Conservation (phyloP, 2,113 vertebrate genomes). For the Hemiprocne comata region DNA sequence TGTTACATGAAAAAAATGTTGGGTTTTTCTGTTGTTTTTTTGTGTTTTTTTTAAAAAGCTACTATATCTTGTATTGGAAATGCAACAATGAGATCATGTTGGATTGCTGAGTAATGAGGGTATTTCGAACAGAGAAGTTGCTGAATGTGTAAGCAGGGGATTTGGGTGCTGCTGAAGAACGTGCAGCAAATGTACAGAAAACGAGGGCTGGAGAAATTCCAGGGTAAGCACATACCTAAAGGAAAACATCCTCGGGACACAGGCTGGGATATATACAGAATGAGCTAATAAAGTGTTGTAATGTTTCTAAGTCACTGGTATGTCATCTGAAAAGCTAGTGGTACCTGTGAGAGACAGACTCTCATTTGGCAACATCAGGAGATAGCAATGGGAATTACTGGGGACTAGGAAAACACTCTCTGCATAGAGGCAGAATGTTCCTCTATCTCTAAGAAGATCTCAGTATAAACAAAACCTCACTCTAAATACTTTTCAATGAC, state of each 20-base stretch:
- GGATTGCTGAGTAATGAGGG: slow-evolving; percentile 22
- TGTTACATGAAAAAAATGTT: not conserved
- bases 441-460: not conserved
- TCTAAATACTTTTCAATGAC: not conserved
- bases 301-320: not conserved
- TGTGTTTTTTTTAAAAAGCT: not conserved
- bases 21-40: too few species aligned
- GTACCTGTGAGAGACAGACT: too few species aligned
- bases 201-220: not conserved
- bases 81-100: not conserved
- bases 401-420: not conserved
- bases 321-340: not conserved
- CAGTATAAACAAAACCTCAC: not conserved
- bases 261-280: not conserved
- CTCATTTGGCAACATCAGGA: not conserved
- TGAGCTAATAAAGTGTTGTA: not conserved
- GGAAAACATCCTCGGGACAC: not conserved
- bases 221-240: not conserved
- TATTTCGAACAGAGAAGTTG: slow-evolving; percentile 5
- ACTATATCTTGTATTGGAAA: not conserved
- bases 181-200: slow-evolving; percentile 54
- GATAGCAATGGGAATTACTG: not conserved
- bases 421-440: not conserved
- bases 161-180: slow-evolving; percentile 15
- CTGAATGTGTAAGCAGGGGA: not conserved